Evolutionary conservation across 2,113 vertebrate genomes (phyloP).

Genomic region (Hiodon tergisus): DNA sequence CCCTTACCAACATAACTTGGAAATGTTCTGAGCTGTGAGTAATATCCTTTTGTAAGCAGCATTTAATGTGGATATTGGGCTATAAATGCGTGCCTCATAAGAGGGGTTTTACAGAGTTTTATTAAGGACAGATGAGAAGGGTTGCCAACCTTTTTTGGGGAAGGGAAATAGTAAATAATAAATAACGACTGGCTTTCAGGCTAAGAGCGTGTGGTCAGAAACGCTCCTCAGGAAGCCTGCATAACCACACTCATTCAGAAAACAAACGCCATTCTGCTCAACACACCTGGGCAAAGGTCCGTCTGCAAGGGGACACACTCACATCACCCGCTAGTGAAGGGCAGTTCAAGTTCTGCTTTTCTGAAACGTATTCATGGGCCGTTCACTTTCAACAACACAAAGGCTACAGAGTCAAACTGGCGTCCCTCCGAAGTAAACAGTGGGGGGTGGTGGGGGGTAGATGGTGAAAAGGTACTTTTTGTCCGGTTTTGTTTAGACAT

Average conservation of each 20-base stretch:
- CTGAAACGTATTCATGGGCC: background rate
- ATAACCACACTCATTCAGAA: background rate
- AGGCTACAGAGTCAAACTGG: too few relatives aligned
- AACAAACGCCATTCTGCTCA: background rate
- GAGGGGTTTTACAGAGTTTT: slow-evolving; percentile 1
- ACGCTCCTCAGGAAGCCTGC: background rate
- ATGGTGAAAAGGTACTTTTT: too few relatives aligned
- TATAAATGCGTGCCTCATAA: background rate
- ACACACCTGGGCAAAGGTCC: background rate
- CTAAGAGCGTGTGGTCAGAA: background rate
- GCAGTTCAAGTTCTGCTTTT: background rate
- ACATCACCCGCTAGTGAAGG: background rate
- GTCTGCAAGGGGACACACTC: background rate
- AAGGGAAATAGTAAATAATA: slow-evolving; percentile 11
- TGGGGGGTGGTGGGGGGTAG: too few relatives aligned
- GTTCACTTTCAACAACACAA: too few relatives aligned
- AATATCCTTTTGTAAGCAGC: slow-evolving; percentile 7
- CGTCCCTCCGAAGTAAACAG: too few relatives aligned
- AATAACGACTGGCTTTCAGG: background rate
- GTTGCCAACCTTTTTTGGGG: background rate
- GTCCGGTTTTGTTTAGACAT: too few relatives aligned
- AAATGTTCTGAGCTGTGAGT: background rate
- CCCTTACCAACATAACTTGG: background rate
- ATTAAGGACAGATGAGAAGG: background rate
- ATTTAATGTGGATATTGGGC: background rate